A percentile compares a stretch with the other conserved stretches of the same genome.
Conservation (phyloP, 2,113 vertebrate genomes). For the Plotosus lineatus region DNA sequence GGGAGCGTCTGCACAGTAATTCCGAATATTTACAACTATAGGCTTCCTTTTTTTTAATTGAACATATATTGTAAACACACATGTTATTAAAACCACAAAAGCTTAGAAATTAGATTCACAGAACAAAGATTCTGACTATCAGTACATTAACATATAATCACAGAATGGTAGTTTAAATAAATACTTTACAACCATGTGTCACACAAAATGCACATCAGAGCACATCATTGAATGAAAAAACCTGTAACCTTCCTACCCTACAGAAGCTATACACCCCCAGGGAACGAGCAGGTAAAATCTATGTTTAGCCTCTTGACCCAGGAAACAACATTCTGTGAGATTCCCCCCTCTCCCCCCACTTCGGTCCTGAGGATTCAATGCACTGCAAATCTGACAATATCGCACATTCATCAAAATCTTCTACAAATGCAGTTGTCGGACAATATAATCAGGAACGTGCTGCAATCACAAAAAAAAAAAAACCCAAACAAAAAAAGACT, state of each 20-base stretch:
- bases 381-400: too few species aligned
- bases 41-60: too few species aligned
- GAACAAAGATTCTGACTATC: background rate
- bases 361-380: too few species aligned
- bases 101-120: background rate
- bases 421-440: too few species aligned
- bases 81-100: background rate
- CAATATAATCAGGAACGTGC: too few species aligned
- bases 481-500: too few species aligned
- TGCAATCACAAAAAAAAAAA: too few species aligned
- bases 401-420: too few species aligned
- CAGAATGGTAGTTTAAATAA: background rate
- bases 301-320: background rate
- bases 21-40: too few species aligned
- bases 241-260: background rate
- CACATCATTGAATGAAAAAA: background rate
- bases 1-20: too few species aligned
- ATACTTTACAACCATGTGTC: background rate
- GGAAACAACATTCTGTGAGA: background rate
- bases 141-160: background rate
- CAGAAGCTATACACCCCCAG: background rate
- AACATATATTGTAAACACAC: too few species aligned
- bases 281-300: background rate
- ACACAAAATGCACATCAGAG: background rate
- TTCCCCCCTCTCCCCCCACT: too few species aligned